Evolutionary conservation across 2,888 invertebrate species (phyloP), one percentile per base, ranked within the genome.

Genomic region (Blastobasis adustella): DNA sequence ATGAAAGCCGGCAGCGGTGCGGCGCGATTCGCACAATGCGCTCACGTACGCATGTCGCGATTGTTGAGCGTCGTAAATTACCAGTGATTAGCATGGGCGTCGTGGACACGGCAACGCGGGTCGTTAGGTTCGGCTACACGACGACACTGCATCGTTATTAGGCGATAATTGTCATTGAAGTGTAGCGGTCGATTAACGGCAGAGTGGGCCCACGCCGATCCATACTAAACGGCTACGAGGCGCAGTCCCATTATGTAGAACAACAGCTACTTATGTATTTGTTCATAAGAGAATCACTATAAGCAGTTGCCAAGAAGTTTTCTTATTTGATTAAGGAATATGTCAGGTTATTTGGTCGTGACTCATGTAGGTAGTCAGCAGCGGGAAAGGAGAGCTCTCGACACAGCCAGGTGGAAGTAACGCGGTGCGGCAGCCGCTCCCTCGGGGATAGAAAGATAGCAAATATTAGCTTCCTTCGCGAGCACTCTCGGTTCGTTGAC

Each of bases 141-240:
- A 61, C 72, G 66, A 76, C 79, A 72, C 67, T 67, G 72, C 78
- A 73, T 81, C 71, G 78, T 80, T 84, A 83, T 83, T 82, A 82
- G 79, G 75, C 76, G 76, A 82, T 86, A 86, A 87, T 87, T 85
- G 82, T 82, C 74, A 65, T 69, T 69, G 67, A 77, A 78, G 70
- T 79, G 81, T 80, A 77, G 79, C 80, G 83, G 79, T 76, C 84
- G 85, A 83, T 86, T 85, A 86, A 87, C 84, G 86, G 86, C 79
- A 73, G 76, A 66, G n/a, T 68, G 65, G 60, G 59, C 54, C 57
- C 61, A 57, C 59, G 58, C 71, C 63, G 64, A 66, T 68, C 73
- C 80, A 79, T 79, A 80, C 71, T 77, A 80, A 84, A 67, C 65
- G 71, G 69, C 56, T 23, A 23, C 23, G 23, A 23, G 23, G 23